These are phyloP conservation scores for pig (Sus scrofa) DNA, from an alignment of 2,113 vertebrate species.

Conservation along the genomic window DNA sequence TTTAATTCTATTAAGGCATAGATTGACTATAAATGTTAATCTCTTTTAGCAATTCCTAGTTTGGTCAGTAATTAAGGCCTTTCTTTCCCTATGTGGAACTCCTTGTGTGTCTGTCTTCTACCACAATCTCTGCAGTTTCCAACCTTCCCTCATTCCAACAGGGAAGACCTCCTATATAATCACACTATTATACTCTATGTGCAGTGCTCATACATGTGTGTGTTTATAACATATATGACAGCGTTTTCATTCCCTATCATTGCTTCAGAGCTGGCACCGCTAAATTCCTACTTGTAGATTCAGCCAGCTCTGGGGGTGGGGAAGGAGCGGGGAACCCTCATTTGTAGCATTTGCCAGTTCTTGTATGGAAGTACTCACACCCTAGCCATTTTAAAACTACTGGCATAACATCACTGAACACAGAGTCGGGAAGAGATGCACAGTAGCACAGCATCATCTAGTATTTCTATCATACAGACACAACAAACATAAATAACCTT, in stretches of 20 bases:
- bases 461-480: background rate
- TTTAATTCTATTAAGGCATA: constrained; percentile 34
- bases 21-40: background rate
- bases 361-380: background rate
- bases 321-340: background rate
- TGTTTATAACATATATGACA: background rate
- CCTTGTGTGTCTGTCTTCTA: background rate
- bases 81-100: constrained; percentile 14
- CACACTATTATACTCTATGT: background rate
- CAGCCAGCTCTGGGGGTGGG: background rate
- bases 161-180: background rate
- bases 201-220: background rate
- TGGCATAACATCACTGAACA: background rate
- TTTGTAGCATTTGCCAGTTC: background rate
- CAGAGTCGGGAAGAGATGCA: background rate
- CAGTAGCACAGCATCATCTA: background rate
- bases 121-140: background rate
- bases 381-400: background rate
- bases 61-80: constrained; percentile 40
- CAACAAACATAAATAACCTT: background rate
- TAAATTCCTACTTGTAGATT: background rate
- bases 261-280: background rate
- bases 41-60: background rate
- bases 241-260: background rate
- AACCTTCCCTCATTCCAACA: background rate